phyloP scores from a whole-genome alignment of 2,888 invertebrate genomes.

The Chloromyia formosa region DNA sequence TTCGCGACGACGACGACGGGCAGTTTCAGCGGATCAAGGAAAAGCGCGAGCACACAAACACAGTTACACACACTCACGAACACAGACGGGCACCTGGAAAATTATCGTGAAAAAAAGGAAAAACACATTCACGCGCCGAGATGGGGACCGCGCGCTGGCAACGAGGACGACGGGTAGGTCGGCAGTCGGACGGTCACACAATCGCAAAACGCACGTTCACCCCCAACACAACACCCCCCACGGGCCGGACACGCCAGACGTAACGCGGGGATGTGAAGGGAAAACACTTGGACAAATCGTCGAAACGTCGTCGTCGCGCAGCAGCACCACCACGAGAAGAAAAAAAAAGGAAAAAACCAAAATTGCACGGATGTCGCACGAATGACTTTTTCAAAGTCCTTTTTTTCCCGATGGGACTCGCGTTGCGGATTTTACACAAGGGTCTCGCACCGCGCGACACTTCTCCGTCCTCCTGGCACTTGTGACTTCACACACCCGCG shows the following conservation, averaged over 20 bases:
- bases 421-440: too few species aligned
- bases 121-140: constrained; percentile 32
- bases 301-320: constrained; percentile 15
- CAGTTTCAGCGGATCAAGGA: neutral
- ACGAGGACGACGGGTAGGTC: neutral
- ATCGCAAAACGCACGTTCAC: constrained; percentile 31
- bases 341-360: constrained; percentile 3
- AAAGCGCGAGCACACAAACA: too few species aligned
- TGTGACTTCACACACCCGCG: too few species aligned
- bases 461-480: too few species aligned
- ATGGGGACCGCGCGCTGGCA: neutral
- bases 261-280: neutral
- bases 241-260: neutral
- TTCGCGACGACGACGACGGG: neutral
- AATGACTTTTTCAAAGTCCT: constrained; percentile 15
- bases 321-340: neutral
- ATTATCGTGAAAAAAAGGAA: constrained; percentile 10
- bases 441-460: too few species aligned
- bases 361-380: constrained; percentile 33
- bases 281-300: constrained; percentile 21
- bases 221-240: neutral
- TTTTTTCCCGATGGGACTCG: too few species aligned
- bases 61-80: neutral
- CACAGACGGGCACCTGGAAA: constrained; percentile 5
- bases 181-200: constrained; percentile 16